Percentiles rank a stretch among this genome's conserved stretches.
These are phyloP conservation scores for Exocentrus adspersus DNA, from an alignment of 2,888 invertebrate genomes.

Conservation along the genomic window DNA sequence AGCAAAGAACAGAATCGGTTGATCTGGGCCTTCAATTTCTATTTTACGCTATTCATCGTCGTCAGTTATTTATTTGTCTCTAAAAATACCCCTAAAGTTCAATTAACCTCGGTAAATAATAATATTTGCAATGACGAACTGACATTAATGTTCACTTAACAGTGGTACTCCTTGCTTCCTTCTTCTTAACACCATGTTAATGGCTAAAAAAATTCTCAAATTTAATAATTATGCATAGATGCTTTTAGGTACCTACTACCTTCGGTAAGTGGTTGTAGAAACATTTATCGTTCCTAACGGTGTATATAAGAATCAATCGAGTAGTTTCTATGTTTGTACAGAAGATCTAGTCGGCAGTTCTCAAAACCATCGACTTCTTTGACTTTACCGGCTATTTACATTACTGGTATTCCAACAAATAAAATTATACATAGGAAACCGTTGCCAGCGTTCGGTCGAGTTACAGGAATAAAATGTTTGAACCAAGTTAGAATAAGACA, in stretches of 20 bases:
- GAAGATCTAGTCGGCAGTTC: constrained; percentile 19
- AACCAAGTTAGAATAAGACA: no score
- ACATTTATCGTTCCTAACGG: constrained; percentile 18
- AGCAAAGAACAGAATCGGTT: no score
- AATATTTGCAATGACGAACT: no score
- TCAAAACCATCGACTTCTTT: constrained; percentile 22
- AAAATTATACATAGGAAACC: constrained; percentile 15
- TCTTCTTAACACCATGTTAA: not conserved
- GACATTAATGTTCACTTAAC: no score
- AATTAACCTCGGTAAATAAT: no score
- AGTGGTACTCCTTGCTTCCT: no score
- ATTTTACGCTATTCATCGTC: no score
- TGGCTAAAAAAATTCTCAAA: not conserved
- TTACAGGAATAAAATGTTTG: not conserved
- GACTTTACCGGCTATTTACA: constrained; percentile 19
- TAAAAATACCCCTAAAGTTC: no score
- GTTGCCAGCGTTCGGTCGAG: not conserved
- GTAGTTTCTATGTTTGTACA: constrained; percentile 15
- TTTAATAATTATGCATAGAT: not conserved
- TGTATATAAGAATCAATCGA: constrained; percentile 17
- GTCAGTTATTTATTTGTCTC: no score
- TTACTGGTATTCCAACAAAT: constrained; percentile 17
- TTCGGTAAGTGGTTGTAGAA: constrained; percentile 6
- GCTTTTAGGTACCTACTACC: not conserved
- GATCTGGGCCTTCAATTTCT: no score